A percentile compares a stretch with the other conserved stretches of the same genome.
phyloP scores from a whole-genome alignment of 2,113 vertebrate species.

The Oncorhynchus tshawytscha region DNA sequence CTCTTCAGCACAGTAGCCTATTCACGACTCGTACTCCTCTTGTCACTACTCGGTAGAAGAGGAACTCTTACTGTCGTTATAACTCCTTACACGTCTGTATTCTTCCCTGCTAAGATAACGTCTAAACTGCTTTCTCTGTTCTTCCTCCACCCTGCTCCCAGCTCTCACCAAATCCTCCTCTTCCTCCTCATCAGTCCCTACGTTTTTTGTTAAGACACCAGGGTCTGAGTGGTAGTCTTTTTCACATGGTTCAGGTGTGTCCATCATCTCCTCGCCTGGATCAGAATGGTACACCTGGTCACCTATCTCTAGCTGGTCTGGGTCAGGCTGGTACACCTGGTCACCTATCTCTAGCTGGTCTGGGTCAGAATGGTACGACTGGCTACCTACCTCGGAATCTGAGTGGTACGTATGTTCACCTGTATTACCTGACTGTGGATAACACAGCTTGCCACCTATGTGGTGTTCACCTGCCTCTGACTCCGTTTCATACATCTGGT shows the following conservation, averaged over 20 bases:
- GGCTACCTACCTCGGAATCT: slow-evolving; percentile 31
- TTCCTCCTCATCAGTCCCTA: slow-evolving; percentile 6
- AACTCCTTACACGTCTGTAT: slow-evolving; percentile 22
- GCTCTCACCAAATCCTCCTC: slow-evolving; percentile 1
- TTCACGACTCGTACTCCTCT: neutral
- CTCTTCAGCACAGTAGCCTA: too few species aligned
- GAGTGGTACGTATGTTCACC: slow-evolving; percentile 31
- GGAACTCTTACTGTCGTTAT: neutral
- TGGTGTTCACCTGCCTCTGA: slow-evolving; percentile 16
- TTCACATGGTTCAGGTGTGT: neutral
- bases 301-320: slow-evolving; percentile 1
- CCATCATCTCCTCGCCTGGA: neutral
- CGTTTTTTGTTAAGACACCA: neutral
- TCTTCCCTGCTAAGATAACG: neutral
- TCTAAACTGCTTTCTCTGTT: slow-evolving; percentile 5
- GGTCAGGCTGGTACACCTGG: neutral
- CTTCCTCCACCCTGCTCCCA: neutral
- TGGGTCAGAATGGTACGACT: slow-evolving; percentile 8
- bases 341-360: slow-evolving; percentile 4
- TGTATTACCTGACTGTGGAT: slow-evolving; percentile 12
- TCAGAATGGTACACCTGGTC: slow-evolving; percentile 1
- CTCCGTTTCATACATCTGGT: neutral
- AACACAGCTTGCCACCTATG: slow-evolving; percentile 9
- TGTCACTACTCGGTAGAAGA: too few species aligned
- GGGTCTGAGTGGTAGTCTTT: neutral